phyloP scores from a whole-genome alignment of 2,888 invertebrate genomes.

The Lasioglossum oenotherae region DNA sequence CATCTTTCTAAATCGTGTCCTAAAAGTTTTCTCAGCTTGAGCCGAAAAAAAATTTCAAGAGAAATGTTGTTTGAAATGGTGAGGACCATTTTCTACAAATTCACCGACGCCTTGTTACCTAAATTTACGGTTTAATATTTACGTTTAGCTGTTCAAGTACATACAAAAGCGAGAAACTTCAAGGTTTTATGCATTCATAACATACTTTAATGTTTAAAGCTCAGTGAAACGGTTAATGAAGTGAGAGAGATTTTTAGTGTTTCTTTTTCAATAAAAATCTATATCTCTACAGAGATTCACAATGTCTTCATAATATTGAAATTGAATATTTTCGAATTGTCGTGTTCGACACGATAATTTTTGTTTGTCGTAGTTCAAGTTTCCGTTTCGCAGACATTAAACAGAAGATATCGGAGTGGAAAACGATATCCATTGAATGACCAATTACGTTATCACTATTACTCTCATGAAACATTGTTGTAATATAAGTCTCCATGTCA shows the following conservation, averaged over 20 bases:
- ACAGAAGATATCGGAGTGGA: neutral
- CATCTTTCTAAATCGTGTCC: neutral
- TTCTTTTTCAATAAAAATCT: neutral
- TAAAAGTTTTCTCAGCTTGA: neutral
- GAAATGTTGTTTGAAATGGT: no score
- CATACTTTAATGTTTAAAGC: neutral
- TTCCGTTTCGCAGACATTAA: neutral
- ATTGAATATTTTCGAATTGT: neutral
- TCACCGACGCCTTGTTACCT: no score
- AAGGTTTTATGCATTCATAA: no score
- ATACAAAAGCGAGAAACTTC: no score
- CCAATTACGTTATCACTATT: constrained; percentile 32
- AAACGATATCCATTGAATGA: constrained; percentile 25
- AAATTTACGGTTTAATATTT: no score
- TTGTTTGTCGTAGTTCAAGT: neutral
- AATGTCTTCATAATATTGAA: neutral
- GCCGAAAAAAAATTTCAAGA: no score
- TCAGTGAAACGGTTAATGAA: neutral
- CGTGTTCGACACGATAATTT: neutral
- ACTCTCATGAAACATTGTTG: constrained; percentile 18
- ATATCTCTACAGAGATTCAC: neutral
- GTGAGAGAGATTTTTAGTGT: neutral
- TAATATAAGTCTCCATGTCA: constrained; percentile 5
- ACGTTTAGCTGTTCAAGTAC: no score
- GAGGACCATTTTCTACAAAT: no score